A percentile compares a stretch with the other conserved stretches of the same genome.
Conservation (phyloP, 2,888 invertebrate species). For the Tanypteryx hageni region DNA sequence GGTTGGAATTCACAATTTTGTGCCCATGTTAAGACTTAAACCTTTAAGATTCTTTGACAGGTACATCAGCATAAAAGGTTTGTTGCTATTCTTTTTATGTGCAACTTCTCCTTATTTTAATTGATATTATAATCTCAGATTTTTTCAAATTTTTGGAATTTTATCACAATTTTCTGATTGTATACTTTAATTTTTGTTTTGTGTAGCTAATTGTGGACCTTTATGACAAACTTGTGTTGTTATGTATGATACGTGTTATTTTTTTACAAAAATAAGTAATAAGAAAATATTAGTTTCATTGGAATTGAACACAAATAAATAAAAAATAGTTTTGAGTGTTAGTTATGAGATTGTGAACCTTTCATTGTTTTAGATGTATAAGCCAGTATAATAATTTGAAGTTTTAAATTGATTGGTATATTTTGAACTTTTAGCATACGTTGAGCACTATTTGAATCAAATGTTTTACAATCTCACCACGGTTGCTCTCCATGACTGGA, state of each 20-base stretch:
- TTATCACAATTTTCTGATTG: constrained; percentile 68
- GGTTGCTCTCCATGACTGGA: constrained; percentile 98
- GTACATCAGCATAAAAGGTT: constrained; percentile 82
- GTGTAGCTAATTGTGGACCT: too few relatives aligned
- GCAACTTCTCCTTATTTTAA: background rate
- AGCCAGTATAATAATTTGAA: background rate
- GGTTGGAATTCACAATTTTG: constrained; percentile 80
- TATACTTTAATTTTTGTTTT: background rate
- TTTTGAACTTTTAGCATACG: constrained; percentile 74
- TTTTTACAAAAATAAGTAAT: too few relatives aligned
- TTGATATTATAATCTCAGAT: constrained; percentile 70
- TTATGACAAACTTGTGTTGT: too few relatives aligned
- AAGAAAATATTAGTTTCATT: too few relatives aligned
- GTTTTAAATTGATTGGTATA: background rate
- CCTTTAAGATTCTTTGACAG: constrained; percentile 78
- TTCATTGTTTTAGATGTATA: background rate
- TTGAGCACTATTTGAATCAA: constrained; percentile 94
- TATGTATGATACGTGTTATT: too few relatives aligned
- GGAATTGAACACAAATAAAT: too few relatives aligned
- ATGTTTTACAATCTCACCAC: constrained; percentile 99
- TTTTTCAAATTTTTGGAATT: constrained; percentile 68
- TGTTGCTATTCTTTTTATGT: constrained; percentile 63
- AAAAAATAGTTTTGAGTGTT: too few relatives aligned
- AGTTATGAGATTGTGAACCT: too few relatives aligned
- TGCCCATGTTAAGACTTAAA: constrained; percentile 79